phyloP scores from a whole-genome alignment of 2,113 vertebrate genomes.

The Neoarius graeffei region DNA sequence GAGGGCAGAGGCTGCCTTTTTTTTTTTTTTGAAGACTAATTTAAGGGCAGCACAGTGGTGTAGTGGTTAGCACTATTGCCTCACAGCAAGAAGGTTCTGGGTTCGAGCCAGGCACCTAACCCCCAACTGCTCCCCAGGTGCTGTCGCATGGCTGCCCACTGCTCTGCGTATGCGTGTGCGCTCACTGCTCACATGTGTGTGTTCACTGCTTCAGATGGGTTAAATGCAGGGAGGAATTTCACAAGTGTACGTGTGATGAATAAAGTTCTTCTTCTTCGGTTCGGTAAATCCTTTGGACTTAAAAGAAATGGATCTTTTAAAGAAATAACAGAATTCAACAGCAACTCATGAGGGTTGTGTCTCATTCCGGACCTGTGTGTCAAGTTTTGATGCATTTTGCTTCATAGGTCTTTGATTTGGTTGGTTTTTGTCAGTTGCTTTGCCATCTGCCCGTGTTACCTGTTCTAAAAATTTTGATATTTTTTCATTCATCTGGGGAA shows the following conservation, averaged over 20 bases:
- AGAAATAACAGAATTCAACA: background rate
- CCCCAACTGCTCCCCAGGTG: too few relatives aligned
- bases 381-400: background rate
- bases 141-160: too few relatives aligned
- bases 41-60: background rate
- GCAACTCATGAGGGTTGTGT: background rate
- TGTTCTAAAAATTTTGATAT: background rate
- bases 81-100: too few relatives aligned
- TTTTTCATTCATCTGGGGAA: background rate
- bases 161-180: too few relatives aligned
- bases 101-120: too few relatives aligned
- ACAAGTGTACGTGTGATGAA: too few relatives aligned
- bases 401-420: background rate
- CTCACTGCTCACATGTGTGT: too few relatives aligned
- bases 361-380: background rate
- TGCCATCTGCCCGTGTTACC: background rate
- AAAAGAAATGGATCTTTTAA: background rate
- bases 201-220: too few relatives aligned
- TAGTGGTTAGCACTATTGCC: too few relatives aligned
- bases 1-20: too few relatives aligned
- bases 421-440: background rate
- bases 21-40: background rate
- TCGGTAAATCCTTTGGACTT: background rate
- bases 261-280: background rate
- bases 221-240: too few relatives aligned